phyloP scores from a whole-genome alignment of 2,113 vertebrate species.

The Erpornis zantholeuca region DNA sequence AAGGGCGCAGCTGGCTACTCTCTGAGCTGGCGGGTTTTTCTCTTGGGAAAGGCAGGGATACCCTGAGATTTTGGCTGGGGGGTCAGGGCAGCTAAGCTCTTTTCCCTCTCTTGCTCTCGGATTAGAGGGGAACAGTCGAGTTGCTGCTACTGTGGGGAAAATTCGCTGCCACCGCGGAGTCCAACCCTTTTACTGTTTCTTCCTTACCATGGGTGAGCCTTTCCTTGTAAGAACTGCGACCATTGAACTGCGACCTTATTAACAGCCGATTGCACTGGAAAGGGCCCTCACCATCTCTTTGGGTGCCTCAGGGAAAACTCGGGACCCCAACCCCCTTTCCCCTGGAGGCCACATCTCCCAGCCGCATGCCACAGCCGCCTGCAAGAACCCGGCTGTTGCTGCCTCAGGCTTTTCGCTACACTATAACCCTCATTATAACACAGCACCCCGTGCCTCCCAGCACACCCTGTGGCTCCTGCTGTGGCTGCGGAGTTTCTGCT shows the following conservation, averaged over 20 bases:
- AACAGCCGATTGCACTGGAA: background rate
- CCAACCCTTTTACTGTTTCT: background rate
- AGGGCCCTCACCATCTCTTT: background rate
- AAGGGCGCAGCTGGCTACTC: background rate
- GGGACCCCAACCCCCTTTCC: no score
- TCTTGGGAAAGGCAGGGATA: background rate
- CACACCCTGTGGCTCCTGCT: no score
- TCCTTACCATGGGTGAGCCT: background rate
- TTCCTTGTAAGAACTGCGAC: background rate
- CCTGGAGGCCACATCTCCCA: no score
- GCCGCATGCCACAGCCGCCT: rapidly evolving
- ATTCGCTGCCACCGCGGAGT: background rate
- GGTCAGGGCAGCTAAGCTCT: background rate
- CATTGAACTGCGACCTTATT: background rate
- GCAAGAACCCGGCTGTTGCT: rapidly evolving
- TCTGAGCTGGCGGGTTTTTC: background rate
- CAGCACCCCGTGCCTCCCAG: background rate
- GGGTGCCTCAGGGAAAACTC: no score
- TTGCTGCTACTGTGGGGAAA: background rate
- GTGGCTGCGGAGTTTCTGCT: background rate
- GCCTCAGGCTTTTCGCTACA: rapidly evolving
- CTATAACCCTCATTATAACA: no score
- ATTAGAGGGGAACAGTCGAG: rapidly evolving
- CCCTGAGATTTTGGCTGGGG: background rate
- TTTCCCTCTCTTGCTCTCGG: rapidly evolving